Evolutionary conservation across 64 coral and sea anemone genomes (phyloP), one percentile per base, ranked within the genome.

Genomic region (Orbicella faveolata): DNA sequence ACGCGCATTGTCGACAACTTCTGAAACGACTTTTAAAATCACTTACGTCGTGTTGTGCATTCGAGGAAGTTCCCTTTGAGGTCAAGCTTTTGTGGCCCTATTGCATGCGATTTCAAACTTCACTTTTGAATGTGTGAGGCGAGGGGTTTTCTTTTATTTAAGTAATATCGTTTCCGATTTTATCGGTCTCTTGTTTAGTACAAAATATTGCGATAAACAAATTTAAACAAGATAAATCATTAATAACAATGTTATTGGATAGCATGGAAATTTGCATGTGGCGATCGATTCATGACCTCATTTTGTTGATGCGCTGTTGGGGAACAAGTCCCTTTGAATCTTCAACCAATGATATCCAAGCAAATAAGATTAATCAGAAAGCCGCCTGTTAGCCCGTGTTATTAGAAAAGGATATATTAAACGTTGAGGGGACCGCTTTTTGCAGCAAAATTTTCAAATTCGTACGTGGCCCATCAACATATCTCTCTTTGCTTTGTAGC

Each of bases 171-270:
- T 68, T 33, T 68, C 36, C 41, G 23, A 83, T 66, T 67, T 34
- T 63, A 36, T 83, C 61, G 41, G 63, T 72, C 62, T 52, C 61
- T 66, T 37, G 20, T 39, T 25, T 85, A 25, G 17, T 8, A 9
- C 37, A 68, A 52, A 85, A 85, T 73, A 73, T 39, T 8, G 65
- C 20, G 36, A 72, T 68, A 85, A 85, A 53, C 64, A 72, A 53
- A 85, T 85, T 85, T 30, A 23, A 73, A 73, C 64, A 73, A 85
- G 52, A 68, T 85, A 72, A 73, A 85, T 85, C 41, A 85, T 85
- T 70, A 85, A 85, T 72, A 26, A 85, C 36, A 19, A n/a, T 52
- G 30, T 48, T 52, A 85, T 72, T 52, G 20, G 13, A 66, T 36
- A 23, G 65, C 82, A 72, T 41, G 41, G 48, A 70, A 72, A 85